These are phyloP conservation scores for Synanthedon myopaeformis DNA, from an alignment of 2,888 invertebrate genomes.

Conservation along the genomic window DNA sequence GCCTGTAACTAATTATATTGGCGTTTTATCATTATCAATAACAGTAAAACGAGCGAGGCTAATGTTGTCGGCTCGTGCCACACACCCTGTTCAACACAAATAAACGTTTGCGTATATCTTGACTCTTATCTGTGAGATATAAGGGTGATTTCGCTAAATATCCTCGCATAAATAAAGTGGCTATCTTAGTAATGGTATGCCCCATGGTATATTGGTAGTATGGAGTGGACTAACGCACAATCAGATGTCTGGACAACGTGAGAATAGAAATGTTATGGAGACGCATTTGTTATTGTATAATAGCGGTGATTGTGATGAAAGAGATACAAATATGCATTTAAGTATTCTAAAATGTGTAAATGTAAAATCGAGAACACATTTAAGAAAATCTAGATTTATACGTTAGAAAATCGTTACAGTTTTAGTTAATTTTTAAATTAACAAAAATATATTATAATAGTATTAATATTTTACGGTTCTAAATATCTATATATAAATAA, in stretches of 20 bases:
- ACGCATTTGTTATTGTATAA: not conserved
- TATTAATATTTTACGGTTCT: too few relatives aligned
- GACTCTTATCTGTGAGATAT: not conserved
- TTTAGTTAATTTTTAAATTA: too few relatives aligned
- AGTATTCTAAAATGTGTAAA: not conserved
- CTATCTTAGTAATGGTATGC: conserved; percentile 12
- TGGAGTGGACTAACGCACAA: conserved; percentile 33
- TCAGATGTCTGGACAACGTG: conserved; percentile 48
- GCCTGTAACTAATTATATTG: not conserved
- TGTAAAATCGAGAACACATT: not conserved
- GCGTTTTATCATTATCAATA: not conserved
- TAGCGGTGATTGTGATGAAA: too few relatives aligned
- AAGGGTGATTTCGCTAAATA: not conserved
- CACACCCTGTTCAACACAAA: not conserved
- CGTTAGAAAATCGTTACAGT: too few relatives aligned
- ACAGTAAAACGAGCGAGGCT: not conserved
- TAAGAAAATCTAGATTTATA: too few relatives aligned
- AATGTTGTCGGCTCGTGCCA: not conserved
- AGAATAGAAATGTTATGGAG: conserved; percentile 17
- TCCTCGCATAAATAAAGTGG: not conserved
- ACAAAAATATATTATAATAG: too few relatives aligned
- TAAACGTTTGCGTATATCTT: not conserved
- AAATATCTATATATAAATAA: not conserved
- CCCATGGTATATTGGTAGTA: conserved; percentile 20
- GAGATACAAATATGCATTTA: too few relatives aligned